A percentile compares a stretch with the other conserved stretches of the same genome.
Evolutionary conservation across 2,888 invertebrate genomes (phyloP).

Genomic region (Nemotelus pantherinus): DNA sequence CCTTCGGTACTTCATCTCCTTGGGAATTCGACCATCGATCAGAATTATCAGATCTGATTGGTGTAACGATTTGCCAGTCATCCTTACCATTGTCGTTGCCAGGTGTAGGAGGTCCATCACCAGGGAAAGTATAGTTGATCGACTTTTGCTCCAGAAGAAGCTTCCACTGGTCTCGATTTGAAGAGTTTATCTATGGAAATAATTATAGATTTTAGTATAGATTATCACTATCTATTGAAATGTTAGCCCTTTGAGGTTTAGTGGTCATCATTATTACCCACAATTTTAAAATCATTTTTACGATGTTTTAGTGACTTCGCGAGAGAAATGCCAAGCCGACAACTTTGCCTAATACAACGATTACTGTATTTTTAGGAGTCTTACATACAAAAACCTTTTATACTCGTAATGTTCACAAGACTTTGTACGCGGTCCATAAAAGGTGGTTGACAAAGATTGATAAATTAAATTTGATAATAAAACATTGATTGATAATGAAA

Average conservation of each 20-base stretch:
- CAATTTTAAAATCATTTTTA: too few relatives aligned
- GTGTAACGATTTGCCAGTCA: conserved; percentile 64
- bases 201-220: conserved; percentile 47
- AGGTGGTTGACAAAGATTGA: too few relatives aligned
- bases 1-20: conserved; percentile 60
- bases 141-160: conserved; percentile 82
- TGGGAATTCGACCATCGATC: conserved; percentile 60
- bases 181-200: conserved; percentile 73
- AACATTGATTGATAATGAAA: too few relatives aligned
- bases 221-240: neutral
- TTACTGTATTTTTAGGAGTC: too few relatives aligned
- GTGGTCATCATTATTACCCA: too few relatives aligned
- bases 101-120: conserved; percentile 60
- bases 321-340: too few relatives aligned
- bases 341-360: too few relatives aligned
- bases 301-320: too few relatives aligned
- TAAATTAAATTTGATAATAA: too few relatives aligned
- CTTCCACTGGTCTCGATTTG: conserved; percentile 82
- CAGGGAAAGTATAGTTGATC: conserved; percentile 77
- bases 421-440: too few relatives aligned
- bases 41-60: conserved; percentile 60
- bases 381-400: too few relatives aligned
- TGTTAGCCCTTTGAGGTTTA: neutral
- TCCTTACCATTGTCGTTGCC: conserved; percentile 50
- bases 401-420: too few relatives aligned